These are phyloP conservation scores for Ennomos quercinarius DNA, from an alignment of 2,888 invertebrate genomes.

Conservation along the genomic window DNA sequence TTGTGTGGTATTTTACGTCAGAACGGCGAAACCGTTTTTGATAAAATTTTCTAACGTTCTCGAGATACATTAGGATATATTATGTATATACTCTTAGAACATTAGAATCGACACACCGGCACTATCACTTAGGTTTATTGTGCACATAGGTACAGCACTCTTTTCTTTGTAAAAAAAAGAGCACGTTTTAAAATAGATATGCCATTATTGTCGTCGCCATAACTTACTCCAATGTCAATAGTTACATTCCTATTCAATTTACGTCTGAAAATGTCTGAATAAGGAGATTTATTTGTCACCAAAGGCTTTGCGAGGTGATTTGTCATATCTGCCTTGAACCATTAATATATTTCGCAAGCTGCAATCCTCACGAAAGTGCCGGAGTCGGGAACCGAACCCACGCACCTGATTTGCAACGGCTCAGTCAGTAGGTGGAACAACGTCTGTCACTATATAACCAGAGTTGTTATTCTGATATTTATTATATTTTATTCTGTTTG, in stretches of 20 bases:
- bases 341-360: slow-evolving; percentile 72
- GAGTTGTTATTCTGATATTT: slow-evolving; percentile 48
- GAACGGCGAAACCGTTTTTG: no score
- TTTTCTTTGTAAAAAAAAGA: no score
- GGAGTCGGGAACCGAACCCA: slow-evolving; percentile 65
- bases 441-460: slow-evolving; percentile 53
- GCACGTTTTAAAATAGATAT: no score
- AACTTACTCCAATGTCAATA: slow-evolving; percentile 19
- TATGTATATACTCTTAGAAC: no score
- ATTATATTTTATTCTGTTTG: slow-evolving; percentile 27
- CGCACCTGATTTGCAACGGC: slow-evolving; percentile 79
- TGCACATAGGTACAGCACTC: no score
- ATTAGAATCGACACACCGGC: no score
- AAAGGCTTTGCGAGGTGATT: slow-evolving; percentile 52
- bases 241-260: slow-evolving; percentile 31
- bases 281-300: slow-evolving; percentile 39
- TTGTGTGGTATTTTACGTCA: no score
- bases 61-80: no score
- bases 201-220: no score
- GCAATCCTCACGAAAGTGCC: slow-evolving; percentile 57
- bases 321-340: slow-evolving; percentile 66
- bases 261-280: slow-evolving; percentile 18
- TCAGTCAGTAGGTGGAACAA: slow-evolving; percentile 60
- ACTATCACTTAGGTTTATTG: no score
- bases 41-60: no score